A percentile compares a stretch with the other conserved stretches of the same genome.
These are phyloP conservation scores for Drosophila sproati DNA, from an alignment of 1,140 invertebrate genomes.

Conservation along the genomic window DNA sequence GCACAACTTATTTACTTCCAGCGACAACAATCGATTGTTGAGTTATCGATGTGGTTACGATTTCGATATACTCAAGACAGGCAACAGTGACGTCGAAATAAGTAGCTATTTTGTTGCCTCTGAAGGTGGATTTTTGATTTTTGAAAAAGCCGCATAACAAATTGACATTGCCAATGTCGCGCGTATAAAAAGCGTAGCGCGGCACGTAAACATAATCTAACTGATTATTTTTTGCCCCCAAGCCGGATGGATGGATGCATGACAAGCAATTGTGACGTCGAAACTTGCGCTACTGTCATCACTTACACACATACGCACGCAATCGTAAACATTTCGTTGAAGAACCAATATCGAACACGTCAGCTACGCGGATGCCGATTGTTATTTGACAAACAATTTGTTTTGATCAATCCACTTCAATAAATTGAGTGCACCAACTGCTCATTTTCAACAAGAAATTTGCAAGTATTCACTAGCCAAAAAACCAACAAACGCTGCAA, in stretches of 20 bases:
- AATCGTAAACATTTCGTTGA: slow-evolving; percentile 50
- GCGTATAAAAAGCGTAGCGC: background rate
- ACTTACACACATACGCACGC: slow-evolving; percentile 33
- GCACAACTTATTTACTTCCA: background rate
- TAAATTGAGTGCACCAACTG: slow-evolving; percentile 28
- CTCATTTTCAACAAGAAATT: slow-evolving; percentile 9
- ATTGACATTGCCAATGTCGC: background rate
- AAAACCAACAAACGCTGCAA: slow-evolving; percentile 33
- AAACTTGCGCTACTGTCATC: slow-evolving; percentile 29
- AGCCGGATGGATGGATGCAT: background rate
- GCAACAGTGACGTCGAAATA: slow-evolving; percentile 21
- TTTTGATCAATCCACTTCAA: slow-evolving; percentile 38
- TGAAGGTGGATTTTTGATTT: slow-evolving; percentile 12
- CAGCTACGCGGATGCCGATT: slow-evolving; percentile 61
- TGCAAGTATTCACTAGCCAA: slow-evolving; percentile 29
- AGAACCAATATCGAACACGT: slow-evolving; percentile 67
- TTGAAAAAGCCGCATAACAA: background rate
- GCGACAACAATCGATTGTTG: background rate
- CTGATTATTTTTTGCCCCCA: background rate
- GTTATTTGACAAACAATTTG: slow-evolving; percentile 52
- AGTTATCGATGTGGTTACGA: slow-evolving; percentile 20
- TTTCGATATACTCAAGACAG: slow-evolving; percentile 1
- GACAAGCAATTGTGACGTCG: slow-evolving; percentile 23
- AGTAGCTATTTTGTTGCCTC: background rate
- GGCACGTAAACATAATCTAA: background rate